These are phyloP conservation scores for Adoxophyes honmai DNA, from an alignment of 1,140 invertebrate species.

Conservation along the genomic window DNA sequence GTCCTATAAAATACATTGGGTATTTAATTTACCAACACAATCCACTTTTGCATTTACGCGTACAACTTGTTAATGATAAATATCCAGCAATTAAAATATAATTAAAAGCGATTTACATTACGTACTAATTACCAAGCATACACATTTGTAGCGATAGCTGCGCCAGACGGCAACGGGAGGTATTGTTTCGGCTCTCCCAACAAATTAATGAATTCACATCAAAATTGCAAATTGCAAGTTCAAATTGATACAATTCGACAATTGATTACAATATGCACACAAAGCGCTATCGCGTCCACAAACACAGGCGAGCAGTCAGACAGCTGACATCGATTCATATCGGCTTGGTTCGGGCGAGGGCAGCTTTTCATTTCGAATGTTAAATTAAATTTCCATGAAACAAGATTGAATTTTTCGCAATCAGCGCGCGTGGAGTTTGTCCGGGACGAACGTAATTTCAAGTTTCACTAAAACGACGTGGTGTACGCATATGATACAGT, in stretches of 20 bases:
- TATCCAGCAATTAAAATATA: conserved; percentile 10
- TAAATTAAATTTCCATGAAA: conserved; percentile 77
- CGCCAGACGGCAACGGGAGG: not conserved
- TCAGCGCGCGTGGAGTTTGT: conserved; percentile 55
- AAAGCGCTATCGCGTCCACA: conserved; percentile 66
- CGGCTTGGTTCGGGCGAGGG: conserved; percentile 40
- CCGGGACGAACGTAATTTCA: conserved; percentile 50
- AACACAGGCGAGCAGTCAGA: conserved; percentile 69
- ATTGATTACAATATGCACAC: conserved; percentile 76
- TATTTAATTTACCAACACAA: no score
- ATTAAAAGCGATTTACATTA: conserved; percentile 14
- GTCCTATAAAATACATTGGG: no score
- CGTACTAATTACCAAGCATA: conserved; percentile 13
- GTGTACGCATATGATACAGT: not conserved
- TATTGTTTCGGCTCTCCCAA: conserved; percentile 30
- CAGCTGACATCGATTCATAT: conserved; percentile 69
- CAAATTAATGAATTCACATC: conserved; percentile 69
- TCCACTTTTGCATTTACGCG: not conserved
- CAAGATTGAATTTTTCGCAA: conserved; percentile 77
- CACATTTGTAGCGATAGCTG: conserved; percentile 6
- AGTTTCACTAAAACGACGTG: not conserved
- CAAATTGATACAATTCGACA: conserved; percentile 72
- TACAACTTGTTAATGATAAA: conserved; percentile 5
- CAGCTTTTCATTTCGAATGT: conserved; percentile 75
- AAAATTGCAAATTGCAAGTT: conserved; percentile 73